These are phyloP conservation scores for Drosophila busckii DNA, from an alignment of 1,140 invertebrate species.

Conservation along the genomic window DNA sequence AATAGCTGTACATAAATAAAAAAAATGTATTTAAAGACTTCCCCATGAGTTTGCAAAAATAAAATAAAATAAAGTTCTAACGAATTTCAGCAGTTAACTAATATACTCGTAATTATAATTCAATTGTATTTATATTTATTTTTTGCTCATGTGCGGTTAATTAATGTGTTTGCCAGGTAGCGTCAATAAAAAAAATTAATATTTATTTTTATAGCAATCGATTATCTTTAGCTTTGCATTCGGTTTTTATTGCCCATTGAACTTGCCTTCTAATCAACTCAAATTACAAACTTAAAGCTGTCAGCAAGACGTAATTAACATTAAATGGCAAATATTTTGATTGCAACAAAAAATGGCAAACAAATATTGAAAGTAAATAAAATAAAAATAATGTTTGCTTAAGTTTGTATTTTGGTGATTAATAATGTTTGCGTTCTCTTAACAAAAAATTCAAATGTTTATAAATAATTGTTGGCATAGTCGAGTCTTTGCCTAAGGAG, in stretches of 20 bases:
- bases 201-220: constrained; percentile 8
- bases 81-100: constrained; percentile 4
- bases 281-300: constrained; percentile 14
- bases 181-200: constrained; percentile 1
- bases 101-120: constrained; percentile 12
- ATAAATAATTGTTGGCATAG: too few species aligned
- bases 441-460: too few species aligned
- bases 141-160: constrained; percentile 1
- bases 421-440: too few species aligned
- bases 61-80: too few species aligned
- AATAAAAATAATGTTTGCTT: too few species aligned
- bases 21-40: constrained; percentile 16
- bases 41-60: constrained; percentile 3
- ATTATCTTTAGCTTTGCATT: constrained; percentile 10
- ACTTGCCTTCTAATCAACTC: neutral
- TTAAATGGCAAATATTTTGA: neutral
- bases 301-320: constrained; percentile 1
- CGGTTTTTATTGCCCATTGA: neutral
- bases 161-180: constrained; percentile 3
- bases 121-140: constrained; percentile 22
- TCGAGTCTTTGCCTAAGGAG: too few species aligned
- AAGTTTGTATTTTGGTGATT: too few species aligned
- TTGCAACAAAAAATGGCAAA: too few species aligned
- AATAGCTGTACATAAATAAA: too few species aligned
- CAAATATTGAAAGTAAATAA: too few species aligned